Conservation (phyloP, 2,888 invertebrate species). For the Epinotia demarniana region DNA sequence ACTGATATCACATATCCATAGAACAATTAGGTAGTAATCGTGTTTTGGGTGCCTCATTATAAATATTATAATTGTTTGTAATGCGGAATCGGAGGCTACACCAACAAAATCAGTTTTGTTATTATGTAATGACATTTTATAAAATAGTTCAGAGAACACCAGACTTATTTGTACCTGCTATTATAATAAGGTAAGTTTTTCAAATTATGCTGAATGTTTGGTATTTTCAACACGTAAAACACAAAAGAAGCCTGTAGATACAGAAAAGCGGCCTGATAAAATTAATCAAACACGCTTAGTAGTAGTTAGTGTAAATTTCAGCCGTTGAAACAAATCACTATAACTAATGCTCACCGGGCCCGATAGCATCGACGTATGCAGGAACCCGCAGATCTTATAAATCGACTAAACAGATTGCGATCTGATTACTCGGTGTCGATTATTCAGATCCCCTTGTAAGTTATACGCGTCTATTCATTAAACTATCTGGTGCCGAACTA, state of each 20-base stretch:
- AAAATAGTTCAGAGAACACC: too few species aligned
- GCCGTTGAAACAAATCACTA: slow-evolving; percentile 53
- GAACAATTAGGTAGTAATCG: too few species aligned
- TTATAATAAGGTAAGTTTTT: background rate
- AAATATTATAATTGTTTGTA: too few species aligned
- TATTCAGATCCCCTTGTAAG: slow-evolving; percentile 79
- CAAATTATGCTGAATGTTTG: background rate
- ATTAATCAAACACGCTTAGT: slow-evolving; percentile 32
- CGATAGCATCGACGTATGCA: slow-evolving; percentile 50
- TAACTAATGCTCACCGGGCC: slow-evolving; percentile 51
- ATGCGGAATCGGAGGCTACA: too few species aligned
- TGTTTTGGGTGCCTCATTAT: too few species aligned
- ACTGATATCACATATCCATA: too few species aligned
- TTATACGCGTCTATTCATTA: slow-evolving; percentile 82
- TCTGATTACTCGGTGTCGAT: slow-evolving; percentile 81
- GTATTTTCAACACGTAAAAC: background rate
- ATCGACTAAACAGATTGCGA: slow-evolving; percentile 76
- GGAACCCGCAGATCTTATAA: slow-evolving; percentile 78
- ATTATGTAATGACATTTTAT: too few species aligned
- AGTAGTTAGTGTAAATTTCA: slow-evolving; percentile 41
- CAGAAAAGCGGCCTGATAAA: background rate
- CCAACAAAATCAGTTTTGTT: too few species aligned
- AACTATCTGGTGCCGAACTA: slow-evolving; percentile 69
- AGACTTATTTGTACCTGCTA: too few species aligned
- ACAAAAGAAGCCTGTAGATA: background rate